Percentiles rank a stretch among this genome's conserved stretches.
Conservation (phyloP, 2,113 vertebrate genomes). For the Lipophrys pholis region DNA sequence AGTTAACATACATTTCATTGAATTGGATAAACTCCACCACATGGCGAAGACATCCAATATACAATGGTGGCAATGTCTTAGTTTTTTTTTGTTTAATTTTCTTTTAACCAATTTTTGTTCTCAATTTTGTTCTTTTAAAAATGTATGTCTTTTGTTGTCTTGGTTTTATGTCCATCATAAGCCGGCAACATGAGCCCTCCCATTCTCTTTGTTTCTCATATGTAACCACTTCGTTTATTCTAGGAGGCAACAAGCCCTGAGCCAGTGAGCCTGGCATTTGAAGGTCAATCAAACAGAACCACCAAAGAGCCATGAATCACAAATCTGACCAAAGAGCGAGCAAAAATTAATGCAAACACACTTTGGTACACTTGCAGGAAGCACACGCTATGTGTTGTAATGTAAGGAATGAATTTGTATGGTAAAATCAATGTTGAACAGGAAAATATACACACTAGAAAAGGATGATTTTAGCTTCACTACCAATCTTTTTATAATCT, state of each 20-base stretch:
- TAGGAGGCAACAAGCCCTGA: constrained; percentile 34
- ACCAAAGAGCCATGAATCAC: constrained; percentile 1
- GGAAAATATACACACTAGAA: no score
- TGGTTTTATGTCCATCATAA: not conserved
- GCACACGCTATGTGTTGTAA: not conserved
- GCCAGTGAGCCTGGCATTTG: constrained; percentile 60
- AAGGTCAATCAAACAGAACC: constrained; percentile 56
- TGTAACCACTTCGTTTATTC: constrained; percentile 58
- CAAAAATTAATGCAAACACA: not conserved
- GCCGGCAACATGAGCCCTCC: not conserved
- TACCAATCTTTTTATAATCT: no score
- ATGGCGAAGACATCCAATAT: no score
- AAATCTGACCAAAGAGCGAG: constrained; percentile 24
- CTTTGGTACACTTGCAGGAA: no score
- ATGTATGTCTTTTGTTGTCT: no score
- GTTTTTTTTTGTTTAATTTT: no score
- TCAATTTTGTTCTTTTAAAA: no score
- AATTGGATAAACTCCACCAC: no score
- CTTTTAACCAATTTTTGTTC: no score
- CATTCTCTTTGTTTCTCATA: constrained; percentile 21
- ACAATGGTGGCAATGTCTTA: no score
- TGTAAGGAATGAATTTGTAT: not conserved
- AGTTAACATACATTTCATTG: no score
- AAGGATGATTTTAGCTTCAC: no score
- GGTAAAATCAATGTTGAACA: not conserved